Evolutionary conservation across 2,888 invertebrate species (phyloP), one percentile per base, ranked within the genome.

Genomic region (Agriotes lineatus): DNA sequence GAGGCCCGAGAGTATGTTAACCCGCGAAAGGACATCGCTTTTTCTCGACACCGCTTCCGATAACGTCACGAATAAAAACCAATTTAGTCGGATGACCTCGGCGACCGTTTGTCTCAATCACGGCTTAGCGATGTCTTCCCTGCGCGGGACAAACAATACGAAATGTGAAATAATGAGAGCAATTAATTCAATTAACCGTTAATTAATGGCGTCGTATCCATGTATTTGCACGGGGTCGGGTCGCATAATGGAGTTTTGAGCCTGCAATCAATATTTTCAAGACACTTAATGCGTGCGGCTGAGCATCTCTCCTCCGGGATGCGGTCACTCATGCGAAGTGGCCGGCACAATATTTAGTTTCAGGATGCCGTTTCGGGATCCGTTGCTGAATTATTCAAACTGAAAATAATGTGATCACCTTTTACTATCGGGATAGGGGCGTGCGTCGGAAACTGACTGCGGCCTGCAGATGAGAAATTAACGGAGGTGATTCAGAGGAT

Each of bases 101-200:
- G 75, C 77, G 80, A 78, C 81, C 83, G 84, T 84, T 83, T 83
- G 83, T 84, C 83, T 84, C 84, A 83, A 83, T 83, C 83, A 83
- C 77, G 80, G 83, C 82, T 83, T 82, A 82, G 81, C 79, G 76
- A 77, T 79, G 81, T 82, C 82, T 81, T 81, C 78, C 78, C 75
- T 73, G 67, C 70, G 72, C 77, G 70, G 74, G 75, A 77, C 79
- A 79, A 82, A 81, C 82, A 82, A 81, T 82, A 79, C 80, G 78
- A 78, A 80, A 83, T 83, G 83, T 80, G 81, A 84, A 85, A 85
- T 86, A 85, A 86, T 85, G 85, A 85, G 82, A 78, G 84, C 82
- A 85, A 86, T 86, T 86, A 85, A 86, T 86, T 85, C 85, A 85
- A 86, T 85, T 85, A 85, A 85, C 85, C 85, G 85, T 85, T 85